Base-by-base conservation (phyloP, 2,797 vertebrate genomes). In the Gallinago solitaria region DNA sequence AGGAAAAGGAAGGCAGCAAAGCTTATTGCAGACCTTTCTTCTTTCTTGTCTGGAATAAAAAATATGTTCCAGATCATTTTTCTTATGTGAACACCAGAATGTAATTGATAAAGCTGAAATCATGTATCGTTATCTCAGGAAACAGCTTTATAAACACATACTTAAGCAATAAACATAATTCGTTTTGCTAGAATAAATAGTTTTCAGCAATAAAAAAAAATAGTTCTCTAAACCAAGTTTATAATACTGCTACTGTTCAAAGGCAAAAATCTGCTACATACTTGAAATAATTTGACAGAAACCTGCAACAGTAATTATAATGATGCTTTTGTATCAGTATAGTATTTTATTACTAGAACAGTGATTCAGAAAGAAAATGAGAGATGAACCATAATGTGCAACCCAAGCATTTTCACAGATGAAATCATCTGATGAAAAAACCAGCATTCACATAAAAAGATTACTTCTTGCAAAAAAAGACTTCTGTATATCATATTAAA, bases 351-450 rank as follows among this genome's bases (percentile, higher is more conserved):
- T 75, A 73, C 83, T n/a, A 56, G 63, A 73, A 68, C 37, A 69
- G 48, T 9, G 12, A 85, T 65, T 75, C 57, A 69, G 68, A 93
- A 94, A 76, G 37, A 89, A 94, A 90, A 12, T 47, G 51, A 53
- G 35, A 91, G 39, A 59, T 56, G 9, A 92, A 83, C 75, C 8
- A 0, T 33, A 70, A 35, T 0, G 0, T 41, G 27, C 27, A 78
- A 50, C 14, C 15, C 59, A 87, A 76, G 61, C 12, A 1, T 23
- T 89, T 92, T 81, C n/a, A 90, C 27, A 76, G 51, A 85, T 70
- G 2, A 90, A 93, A 70, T 88, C 59, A 87, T 60, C 61, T 68
- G 41, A 74, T 79, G 18, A 67, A 89, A 75, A 92, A 93, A 81
- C 0, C 45, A 83, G 87, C 19, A 87, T 57, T 90, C 56, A 11